These are phyloP conservation scores for Myopa tessellatipennis DNA, from an alignment of 2,888 invertebrate species.

Conservation along the genomic window DNA sequence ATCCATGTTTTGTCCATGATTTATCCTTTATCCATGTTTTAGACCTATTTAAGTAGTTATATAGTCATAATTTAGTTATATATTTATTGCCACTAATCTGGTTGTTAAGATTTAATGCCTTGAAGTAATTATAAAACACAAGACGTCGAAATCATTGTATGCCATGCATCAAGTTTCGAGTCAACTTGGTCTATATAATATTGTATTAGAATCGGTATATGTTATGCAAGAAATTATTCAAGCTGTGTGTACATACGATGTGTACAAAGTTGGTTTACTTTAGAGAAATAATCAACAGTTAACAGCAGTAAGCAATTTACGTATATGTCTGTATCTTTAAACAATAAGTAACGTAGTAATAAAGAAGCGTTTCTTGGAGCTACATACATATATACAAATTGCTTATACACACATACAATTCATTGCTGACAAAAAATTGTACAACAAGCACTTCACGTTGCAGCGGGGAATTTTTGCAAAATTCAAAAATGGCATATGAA, in stretches of 20 bases:
- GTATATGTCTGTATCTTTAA: conserved; percentile 30
- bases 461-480: neutral
- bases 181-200: conserved; percentile 3
- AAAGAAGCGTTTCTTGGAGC: no score
- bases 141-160: no score
- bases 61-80: no score
- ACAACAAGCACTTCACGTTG: neutral
- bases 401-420: conserved; percentile 27
- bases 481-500: neutral
- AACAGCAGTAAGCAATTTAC: conserved; percentile 25
- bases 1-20: no score
- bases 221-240: conserved; percentile 31
- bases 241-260: conserved; percentile 24
- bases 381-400: conserved; percentile 34
- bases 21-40: no score
- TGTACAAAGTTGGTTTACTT: conserved; percentile 4
- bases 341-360: no score
- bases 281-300: neutral
- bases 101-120: no score
- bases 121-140: no score
- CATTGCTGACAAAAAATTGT: neutral
- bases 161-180: no score
- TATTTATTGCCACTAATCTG: no score
- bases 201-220: conserved; percentile 29
- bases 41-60: no score